phyloP scores from a whole-genome alignment of 2,797 vertebrate species.

The Myripristis jacobus region DNA sequence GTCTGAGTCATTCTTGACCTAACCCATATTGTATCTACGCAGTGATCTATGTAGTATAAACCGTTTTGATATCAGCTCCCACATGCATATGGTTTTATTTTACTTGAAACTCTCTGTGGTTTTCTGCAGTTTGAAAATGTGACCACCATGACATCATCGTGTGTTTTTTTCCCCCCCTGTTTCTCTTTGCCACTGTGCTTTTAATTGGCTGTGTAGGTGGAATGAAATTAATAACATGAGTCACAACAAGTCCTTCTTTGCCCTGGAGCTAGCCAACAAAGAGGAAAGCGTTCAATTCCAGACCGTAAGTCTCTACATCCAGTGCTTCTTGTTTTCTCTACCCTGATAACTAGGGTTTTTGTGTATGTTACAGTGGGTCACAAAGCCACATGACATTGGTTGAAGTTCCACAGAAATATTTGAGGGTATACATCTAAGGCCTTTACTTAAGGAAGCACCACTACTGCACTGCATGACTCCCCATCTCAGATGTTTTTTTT shows the following conservation, averaged over 20 bases:
- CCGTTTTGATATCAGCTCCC: slow-evolving; percentile 12
- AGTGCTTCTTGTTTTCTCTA: slow-evolving; percentile 16
- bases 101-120: slow-evolving; percentile 20
- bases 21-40: slow-evolving; percentile 16
- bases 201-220: slow-evolving; percentile 88
- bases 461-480: slow-evolving; percentile 18
- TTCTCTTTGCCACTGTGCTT: slow-evolving; percentile 39
- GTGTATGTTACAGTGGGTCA: slow-evolving; percentile 31
- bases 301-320: slow-evolving; percentile 88
- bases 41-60: slow-evolving; percentile 18
- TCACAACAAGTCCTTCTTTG: slow-evolving; percentile 98
- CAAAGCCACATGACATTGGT: slow-evolving; percentile 39
- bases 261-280: slow-evolving; percentile 93
- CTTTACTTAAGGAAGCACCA: slow-evolving; percentile 26
- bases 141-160: slow-evolving; percentile 64
- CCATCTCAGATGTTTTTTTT: slow-evolving; percentile 57
- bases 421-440: slow-evolving; percentile 15
- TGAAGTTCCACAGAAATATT: slow-evolving; percentile 35
- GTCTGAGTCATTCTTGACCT: slow-evolving; percentile 28
- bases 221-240: slow-evolving; percentile 98
- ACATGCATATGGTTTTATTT: slow-evolving; percentile 13
- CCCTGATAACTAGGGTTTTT: slow-evolving; percentile 8
- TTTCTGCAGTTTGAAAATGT: slow-evolving; percentile 28
- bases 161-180: slow-evolving; percentile 30
- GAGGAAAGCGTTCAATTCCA: slow-evolving; percentile 99